phyloP scores from a whole-genome alignment of 2,797 vertebrate species.

The Apodemus agrarius region DNA sequence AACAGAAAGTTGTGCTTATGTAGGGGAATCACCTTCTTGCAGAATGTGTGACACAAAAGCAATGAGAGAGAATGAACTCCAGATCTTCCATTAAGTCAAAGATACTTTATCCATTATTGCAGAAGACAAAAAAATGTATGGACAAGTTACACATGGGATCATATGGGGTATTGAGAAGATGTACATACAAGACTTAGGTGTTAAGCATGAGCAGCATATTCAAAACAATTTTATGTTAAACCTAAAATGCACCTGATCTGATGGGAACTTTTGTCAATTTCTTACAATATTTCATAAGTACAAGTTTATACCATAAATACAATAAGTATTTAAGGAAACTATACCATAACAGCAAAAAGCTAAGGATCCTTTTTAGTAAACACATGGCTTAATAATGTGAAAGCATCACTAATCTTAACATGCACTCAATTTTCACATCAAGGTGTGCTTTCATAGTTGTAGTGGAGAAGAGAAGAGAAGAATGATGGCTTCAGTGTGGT shows the following conservation, averaged over 20 bases:
- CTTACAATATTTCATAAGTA: neutral
- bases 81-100: neutral
- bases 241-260: neutral
- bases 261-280: neutral
- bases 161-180: neutral
- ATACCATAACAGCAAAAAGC: neutral
- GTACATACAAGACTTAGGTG: neutral
- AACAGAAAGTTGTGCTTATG: neutral
- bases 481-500: neutral
- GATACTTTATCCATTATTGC: neutral
- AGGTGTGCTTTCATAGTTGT: neutral
- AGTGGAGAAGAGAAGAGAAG: neutral
- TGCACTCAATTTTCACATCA: neutral
- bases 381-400: neutral
- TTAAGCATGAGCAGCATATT: neutral
- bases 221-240: neutral
- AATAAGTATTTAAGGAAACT: neutral
- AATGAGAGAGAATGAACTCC: neutral
- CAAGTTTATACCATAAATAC: neutral
- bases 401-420: neutral
- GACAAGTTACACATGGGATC: neutral
- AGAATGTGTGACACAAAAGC: neutral
- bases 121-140: neutral
- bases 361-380: neutral
- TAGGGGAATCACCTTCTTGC: neutral